phyloP scores from a whole-genome alignment of 2,113 vertebrate species.

The Chionis minor region DNA sequence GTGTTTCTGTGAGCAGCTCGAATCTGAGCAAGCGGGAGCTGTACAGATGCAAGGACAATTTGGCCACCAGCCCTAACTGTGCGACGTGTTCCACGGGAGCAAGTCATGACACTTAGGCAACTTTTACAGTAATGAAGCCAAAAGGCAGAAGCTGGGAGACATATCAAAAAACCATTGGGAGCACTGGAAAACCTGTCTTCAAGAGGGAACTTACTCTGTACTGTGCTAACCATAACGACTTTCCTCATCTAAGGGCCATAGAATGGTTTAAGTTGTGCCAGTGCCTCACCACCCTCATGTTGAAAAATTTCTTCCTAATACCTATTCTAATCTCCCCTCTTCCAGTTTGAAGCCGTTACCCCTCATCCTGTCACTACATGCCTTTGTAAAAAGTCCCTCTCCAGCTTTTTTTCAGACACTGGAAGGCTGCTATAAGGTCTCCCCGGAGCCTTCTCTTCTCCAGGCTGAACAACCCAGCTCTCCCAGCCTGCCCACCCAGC shows the following conservation, averaged over 20 bases:
- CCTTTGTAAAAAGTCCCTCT: too few species aligned
- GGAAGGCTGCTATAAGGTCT: too few species aligned
- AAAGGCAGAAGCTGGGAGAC: background rate
- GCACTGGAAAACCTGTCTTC: background rate
- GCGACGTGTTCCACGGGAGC: background rate
- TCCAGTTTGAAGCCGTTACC: too few species aligned
- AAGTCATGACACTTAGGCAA: fast-evolving
- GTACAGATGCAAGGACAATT: background rate
- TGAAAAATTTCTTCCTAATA: too few species aligned
- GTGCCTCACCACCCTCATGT: too few species aligned
- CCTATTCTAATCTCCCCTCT: too few species aligned
- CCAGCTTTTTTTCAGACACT: too few species aligned
- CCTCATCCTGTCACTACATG: too few species aligned
- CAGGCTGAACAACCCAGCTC: too few species aligned
- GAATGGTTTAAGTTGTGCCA: too few species aligned
- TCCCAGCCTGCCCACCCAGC: too few species aligned
- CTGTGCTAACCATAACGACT: background rate
- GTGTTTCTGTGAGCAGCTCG: background rate
- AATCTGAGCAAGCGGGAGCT: background rate
- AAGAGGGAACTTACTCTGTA: background rate
- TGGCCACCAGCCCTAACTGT: background rate
- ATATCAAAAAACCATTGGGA: background rate
- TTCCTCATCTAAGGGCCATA: background rate
- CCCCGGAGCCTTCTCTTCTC: too few species aligned
- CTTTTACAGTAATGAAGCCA: background rate